A percentile compares a stretch with the other conserved stretches of the same genome.
Conservation (phyloP, 2,113 vertebrate species). For the Oncorhynchus tshawytscha region DNA sequence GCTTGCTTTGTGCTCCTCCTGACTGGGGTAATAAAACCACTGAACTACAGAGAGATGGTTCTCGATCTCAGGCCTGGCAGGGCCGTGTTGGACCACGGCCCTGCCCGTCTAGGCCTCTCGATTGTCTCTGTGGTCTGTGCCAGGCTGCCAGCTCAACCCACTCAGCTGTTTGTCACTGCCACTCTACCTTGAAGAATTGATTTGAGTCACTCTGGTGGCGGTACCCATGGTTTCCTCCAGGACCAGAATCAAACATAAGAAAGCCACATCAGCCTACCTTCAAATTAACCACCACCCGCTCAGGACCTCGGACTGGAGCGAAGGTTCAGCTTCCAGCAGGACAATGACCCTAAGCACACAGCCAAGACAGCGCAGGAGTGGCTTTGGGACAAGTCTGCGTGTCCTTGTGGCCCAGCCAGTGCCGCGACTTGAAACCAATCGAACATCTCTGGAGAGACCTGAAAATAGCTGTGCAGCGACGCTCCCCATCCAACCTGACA, state of each 20-base stretch:
- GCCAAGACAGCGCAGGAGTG: conserved; percentile 19
- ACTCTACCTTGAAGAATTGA: conserved; percentile 44
- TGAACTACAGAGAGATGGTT: conserved; percentile 26
- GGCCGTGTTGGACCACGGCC: not conserved
- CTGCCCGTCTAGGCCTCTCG: not conserved
- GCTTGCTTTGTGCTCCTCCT: conserved; percentile 8
- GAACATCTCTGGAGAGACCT: too few relatives aligned
- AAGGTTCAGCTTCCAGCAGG: too few relatives aligned
- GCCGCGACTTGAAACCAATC: too few relatives aligned
- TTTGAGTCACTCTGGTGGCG: conserved; percentile 24
- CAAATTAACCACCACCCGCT: conserved; percentile 1
- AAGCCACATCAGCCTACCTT: conserved; percentile 19
- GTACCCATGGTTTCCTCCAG: conserved; percentile 30
- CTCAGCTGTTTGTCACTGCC: conserved; percentile 44
- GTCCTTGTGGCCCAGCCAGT: too few relatives aligned
- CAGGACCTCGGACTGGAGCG: too few relatives aligned
- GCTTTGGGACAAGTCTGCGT: too few relatives aligned
- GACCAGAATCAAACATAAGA: conserved; percentile 28
- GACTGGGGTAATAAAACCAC: conserved; percentile 40
- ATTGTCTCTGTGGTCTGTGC: not conserved
- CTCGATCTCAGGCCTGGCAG: conserved; percentile 13
- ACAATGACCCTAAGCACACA: not conserved
- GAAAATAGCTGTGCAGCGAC: too few relatives aligned
- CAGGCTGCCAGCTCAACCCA: conserved; percentile 23
- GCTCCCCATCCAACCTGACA: too few relatives aligned